These are phyloP conservation scores for Syncerus caffer DNA, from an alignment of 2,797 vertebrate genomes.

Conservation along the genomic window DNA sequence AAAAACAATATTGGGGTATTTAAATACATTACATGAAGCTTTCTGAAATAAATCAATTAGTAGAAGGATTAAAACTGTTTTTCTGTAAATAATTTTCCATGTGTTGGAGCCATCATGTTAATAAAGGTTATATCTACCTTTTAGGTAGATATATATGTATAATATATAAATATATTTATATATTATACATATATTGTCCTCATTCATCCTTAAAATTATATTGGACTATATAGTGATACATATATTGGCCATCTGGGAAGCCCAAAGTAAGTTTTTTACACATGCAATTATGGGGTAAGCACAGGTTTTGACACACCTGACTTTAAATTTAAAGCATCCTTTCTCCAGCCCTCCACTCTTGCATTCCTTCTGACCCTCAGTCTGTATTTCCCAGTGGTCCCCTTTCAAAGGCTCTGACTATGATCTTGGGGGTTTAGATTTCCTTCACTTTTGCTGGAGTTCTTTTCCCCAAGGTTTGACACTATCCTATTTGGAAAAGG, in stretches of 20 bases:
- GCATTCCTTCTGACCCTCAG: background rate
- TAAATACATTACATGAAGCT: background rate
- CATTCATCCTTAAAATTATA: background rate
- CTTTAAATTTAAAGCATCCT: background rate
- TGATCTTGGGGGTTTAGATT: background rate
- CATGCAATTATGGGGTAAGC: background rate
- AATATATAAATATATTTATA: background rate
- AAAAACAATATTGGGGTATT: background rate
- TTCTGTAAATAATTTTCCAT: background rate
- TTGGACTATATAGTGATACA: background rate
- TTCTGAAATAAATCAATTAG: conserved; percentile 16
- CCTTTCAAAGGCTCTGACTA: background rate
- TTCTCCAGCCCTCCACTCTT: background rate
- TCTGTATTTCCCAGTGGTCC: background rate
- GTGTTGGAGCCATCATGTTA: background rate
- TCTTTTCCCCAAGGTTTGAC: background rate
- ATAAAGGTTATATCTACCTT: background rate
- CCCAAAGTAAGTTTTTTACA: background rate
- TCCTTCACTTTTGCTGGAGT: background rate
- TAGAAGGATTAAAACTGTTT: background rate
- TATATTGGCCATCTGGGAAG: background rate
- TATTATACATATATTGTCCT: background rate
- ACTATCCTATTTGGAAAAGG: background rate
- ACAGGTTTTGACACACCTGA: background rate
- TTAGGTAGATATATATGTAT: background rate